Evolutionary conservation across 2,888 invertebrate genomes (phyloP), one percentile per base, ranked within the genome.

Genomic region (Dasypolia templi): DNA sequence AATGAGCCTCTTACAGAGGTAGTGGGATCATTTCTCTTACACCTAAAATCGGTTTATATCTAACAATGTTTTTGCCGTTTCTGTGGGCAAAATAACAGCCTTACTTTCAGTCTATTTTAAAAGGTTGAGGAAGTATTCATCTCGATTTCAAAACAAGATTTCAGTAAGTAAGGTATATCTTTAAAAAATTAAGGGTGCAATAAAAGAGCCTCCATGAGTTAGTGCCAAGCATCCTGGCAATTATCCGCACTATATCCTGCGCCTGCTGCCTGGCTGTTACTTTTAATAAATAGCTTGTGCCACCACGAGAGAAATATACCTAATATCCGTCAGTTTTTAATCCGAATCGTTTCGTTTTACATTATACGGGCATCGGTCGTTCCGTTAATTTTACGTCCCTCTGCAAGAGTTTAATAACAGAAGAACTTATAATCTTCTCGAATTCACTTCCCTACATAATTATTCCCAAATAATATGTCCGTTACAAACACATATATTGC

Each of bases 1-100:
- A 92, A 92, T 92, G 91, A 90, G 86, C 86, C 88, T 84, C 84
- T 87, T 83, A 88, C 85, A 87, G 81, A 86, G 81, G 88, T 87
- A 91, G 82, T 77, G 72, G 81, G 81, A 86, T 87, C 85, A 89
- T 90, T 89, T 85, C 82, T 88, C 87, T 79, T 82, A 53, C 67
- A 76, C 44, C 72, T 83, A 64, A 77, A 85, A 85, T 85, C 85
- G 77, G 81, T 83, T 81, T 70, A 83, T 82, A 58, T 64, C 75
- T 67, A 74, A 42, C 76, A 65, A 76, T 69, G 72, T 83, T 78
- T 81, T 83, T 83, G 64, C 64, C 35, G 32, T n/a, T 58, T 51
- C 22, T 65, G n/a, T 58, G 19, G 42, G 56, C 55, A 26, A 11
- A 14, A 19, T 44, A 17, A 46, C n/a, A 14, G 12, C 7, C n/a